Base-by-base conservation (phyloP, 2,888 invertebrate species). In the Himalopsyche japonica region DNA sequence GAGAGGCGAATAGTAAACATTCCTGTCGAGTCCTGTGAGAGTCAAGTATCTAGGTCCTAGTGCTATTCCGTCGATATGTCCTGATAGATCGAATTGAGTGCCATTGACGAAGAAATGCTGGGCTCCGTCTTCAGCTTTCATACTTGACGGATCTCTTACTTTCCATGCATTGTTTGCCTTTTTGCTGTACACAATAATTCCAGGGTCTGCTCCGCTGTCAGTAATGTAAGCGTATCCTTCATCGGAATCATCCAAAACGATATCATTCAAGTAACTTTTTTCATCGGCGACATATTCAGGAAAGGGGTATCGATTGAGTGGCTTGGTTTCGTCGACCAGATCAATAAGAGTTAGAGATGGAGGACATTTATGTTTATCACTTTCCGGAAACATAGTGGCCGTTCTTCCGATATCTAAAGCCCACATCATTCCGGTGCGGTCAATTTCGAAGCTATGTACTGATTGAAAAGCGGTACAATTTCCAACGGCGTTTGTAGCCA, bases 361-460 rank as follows among this genome's bases (percentile, higher is more conserved):
- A 6, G 94, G 93, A 88, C 96, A 96, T 5, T 90, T 88, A 87
- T 91, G 90, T 20, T 89, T 90, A 12, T 76, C 47, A 85, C 84
- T 87, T 88, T 88, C 88, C 83, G 90, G 90, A 0, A 93, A 92
- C 86, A 95, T 90, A 0, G 94, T 95, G 12, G 93, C 93, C 0
- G 94, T 92, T 84, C 95, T 91, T 0, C 96, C 96, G 79, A 94
- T 94, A 87, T 95, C 95, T 80, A 95, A 92, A 47, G 94, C 93
- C 93, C 95, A 95, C 93, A 96, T 93, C 15, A 94, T 90, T 5
- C 95, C 95, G 85, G 93, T 92, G 3, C 93, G 92, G 89, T 96
- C 96, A 79, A 96, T 94, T 89, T 96, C 96, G 87, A 96, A 91
- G 87, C 95, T 95, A 89, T 96, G 95, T 32, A 96, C 95, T 88